Evolutionary conservation across 2,888 invertebrate species (phyloP).

Genomic region (Tachystola acroxantha): DNA sequence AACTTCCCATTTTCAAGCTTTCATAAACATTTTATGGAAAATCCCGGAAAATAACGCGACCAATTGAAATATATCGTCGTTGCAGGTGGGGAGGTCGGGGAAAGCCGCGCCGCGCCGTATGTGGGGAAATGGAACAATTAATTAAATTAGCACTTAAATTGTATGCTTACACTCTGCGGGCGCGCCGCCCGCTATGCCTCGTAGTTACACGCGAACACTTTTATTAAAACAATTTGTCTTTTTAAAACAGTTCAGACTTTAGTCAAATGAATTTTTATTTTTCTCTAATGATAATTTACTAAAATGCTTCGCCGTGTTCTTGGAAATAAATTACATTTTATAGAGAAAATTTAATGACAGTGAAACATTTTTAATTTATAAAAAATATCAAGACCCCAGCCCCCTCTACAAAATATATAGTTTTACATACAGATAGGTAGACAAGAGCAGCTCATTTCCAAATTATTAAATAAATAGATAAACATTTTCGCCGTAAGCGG

Average conservation of each 20-base stretch:
- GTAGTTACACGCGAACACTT: conserved; percentile 23
- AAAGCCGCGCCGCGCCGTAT: conserved; percentile 27
- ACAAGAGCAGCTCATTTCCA: too few species aligned
- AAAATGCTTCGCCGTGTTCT: conserved; percentile 9
- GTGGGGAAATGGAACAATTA: conserved; percentile 68
- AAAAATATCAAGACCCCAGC: too few species aligned
- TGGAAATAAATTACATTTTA: too few species aligned
- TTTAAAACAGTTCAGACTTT: background rate
- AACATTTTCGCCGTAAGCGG: too few species aligned
- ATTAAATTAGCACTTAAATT: conserved; percentile 71
- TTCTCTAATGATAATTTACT: background rate
- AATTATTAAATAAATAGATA: too few species aligned
- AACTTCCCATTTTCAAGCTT: background rate
- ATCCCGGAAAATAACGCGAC: conserved; percentile 37
- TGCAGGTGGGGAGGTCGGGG: conserved; percentile 15
- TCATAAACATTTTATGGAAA: conserved; percentile 26
- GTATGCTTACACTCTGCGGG: conserved; percentile 34
- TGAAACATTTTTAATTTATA: too few species aligned
- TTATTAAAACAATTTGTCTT: conserved; percentile 63
- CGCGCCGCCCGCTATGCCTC: conserved; percentile 13
- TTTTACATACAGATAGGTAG: too few species aligned
- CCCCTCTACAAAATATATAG: too few species aligned
- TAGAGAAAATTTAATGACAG: too few species aligned
- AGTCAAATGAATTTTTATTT: background rate
- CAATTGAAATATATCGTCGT: conserved; percentile 63